Evolutionary conservation across 1,140 invertebrate species (phyloP), one percentile per base, ranked within the genome.

Genomic region (Contarinia nasturtii): DNA sequence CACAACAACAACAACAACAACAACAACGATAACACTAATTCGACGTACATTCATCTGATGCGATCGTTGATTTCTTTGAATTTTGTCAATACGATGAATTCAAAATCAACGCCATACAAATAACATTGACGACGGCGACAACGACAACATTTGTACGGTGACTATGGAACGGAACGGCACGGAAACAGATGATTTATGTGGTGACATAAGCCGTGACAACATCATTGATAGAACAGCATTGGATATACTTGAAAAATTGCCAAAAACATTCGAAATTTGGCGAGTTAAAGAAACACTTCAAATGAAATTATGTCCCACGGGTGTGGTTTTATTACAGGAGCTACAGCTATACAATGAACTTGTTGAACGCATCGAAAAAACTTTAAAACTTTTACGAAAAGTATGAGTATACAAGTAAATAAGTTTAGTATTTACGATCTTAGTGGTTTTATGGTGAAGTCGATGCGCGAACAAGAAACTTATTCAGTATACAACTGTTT

Each of bases 271-370:
- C 57, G 83, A 91, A 58, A 68, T 89, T 3, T 76, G 76, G 64
- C 80, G 77, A 63, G 75, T 90, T 18, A 72, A 78, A 47, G 80
- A 80, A 62, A 75, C 76, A 54, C 84, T 80, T 58, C 83, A 82
- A 50, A 63, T 80, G 56, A 73, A 72, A 50, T 75, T 90, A 41
- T 76, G 80, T 3, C 88, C 89, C 5, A 82, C 82, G 0, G 76
- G 82, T 0, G 79, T 90, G 20, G 88, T 93, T 3, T 64, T 93
- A 22, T 70, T 91, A 40, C 88, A 93, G 72, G 89, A 92, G 63
- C 61, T 92, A 17, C 84, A 91, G 56, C 72, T 85, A 56, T 89
- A 90, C 61, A 92, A 92, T 62, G 67, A 71, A 36, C 68, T 93
- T 5, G 78, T 88, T 43, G 59, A 58, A n/a, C 73, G 67, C 48